Conservation (phyloP, 2,888 invertebrate species). For the Parthenolecanium corni region DNA sequence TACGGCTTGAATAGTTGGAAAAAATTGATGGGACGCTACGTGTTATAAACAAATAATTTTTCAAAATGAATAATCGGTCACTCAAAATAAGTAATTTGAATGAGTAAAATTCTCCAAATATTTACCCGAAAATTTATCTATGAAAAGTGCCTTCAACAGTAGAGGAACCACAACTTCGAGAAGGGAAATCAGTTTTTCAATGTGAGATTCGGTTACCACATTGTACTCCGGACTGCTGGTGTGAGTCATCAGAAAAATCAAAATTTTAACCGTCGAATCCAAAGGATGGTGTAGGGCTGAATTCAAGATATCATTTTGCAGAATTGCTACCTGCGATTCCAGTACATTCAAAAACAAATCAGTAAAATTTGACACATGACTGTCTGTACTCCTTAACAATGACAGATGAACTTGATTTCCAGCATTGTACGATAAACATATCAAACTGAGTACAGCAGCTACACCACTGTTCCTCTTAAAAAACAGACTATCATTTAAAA, state of each 20-base stretch:
- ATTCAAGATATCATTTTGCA: conserved; percentile 11
- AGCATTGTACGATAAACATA: conserved; percentile 3
- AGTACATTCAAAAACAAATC: conserved; percentile 3
- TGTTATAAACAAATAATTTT: too few relatives aligned
- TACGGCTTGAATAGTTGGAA: too few relatives aligned
- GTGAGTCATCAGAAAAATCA: conserved; percentile 34
- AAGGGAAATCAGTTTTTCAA: not conserved
- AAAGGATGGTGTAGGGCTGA: conserved; percentile 7
- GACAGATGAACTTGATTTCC: not conserved
- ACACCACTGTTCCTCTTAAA: conserved; percentile 12
- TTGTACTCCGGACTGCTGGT: conserved; percentile 32
- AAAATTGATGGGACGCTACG: too few relatives aligned
- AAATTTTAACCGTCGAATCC: conserved; percentile 3
- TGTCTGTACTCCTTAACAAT: not conserved
- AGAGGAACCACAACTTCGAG: conserved; percentile 11
- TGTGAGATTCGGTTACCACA: not conserved
- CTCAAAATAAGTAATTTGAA: not conserved
- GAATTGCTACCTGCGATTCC: not conserved
- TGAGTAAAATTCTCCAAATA: not conserved
- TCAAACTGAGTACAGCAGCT: not conserved
- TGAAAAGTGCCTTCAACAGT: not conserved
- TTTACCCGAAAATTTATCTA: conserved; percentile 10
- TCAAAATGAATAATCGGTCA: not conserved
- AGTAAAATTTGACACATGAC: not conserved
- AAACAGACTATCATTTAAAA: conserved; percentile 7